A percentile compares a stretch with the other conserved stretches of the same genome.
These are phyloP conservation scores for western clawed frog (Xenopus tropicalis) DNA, from an alignment of 2,113 vertebrate genomes.

Conservation along the genomic window DNA sequence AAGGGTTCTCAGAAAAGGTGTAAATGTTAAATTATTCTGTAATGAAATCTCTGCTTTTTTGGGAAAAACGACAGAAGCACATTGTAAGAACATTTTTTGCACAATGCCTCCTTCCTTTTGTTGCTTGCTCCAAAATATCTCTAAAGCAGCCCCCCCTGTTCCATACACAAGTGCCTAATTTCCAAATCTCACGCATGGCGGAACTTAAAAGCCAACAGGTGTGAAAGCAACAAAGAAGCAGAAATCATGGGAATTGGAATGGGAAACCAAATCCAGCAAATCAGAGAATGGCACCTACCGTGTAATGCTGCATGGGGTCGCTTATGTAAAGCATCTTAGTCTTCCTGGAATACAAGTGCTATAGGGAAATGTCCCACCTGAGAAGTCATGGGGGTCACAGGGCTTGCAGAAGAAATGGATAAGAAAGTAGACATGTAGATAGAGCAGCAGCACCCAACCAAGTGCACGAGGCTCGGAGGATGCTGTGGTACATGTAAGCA, in stretches of 20 bases:
- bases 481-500: constrained; percentile 47
- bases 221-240: neutral
- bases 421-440: neutral
- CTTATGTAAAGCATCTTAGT: constrained; percentile 81
- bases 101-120: neutral
- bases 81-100: neutral
- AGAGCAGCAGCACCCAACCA: neutral
- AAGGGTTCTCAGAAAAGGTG: no score
- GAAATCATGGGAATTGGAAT: fast-evolving
- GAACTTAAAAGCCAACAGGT: neutral
- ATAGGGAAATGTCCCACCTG: constrained; percentile 47
- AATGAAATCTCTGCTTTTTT: no score
- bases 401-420: neutral
- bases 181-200: neutral
- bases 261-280: neutral
- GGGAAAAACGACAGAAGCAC: no score
- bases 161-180: constrained; percentile 18
- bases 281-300: constrained; percentile 73
- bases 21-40: no score
- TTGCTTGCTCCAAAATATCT: neutral
- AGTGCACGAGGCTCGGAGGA: constrained; percentile 47
- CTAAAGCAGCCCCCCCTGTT: no score
- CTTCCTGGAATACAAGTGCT: constrained; percentile 50
- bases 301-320: constrained; percentile 69
- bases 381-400: constrained; percentile 66